Conservation (phyloP, 2,797 vertebrate genomes). For the Mionectes olivaceus region DNA sequence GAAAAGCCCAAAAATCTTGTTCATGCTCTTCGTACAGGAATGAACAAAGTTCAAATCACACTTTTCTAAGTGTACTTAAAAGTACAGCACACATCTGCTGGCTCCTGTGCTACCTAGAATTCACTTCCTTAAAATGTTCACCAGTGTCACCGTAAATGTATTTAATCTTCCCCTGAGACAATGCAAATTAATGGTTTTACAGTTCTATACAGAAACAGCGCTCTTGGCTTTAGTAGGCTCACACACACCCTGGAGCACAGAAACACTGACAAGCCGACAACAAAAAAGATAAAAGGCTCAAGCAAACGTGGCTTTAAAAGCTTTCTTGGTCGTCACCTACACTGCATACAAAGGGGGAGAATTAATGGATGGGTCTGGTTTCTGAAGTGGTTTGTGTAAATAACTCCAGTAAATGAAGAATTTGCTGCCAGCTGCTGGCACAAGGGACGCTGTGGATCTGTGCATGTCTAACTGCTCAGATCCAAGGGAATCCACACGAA, state of each 20-base stretch:
- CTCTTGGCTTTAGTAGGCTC: not conserved
- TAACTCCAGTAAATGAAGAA: not conserved
- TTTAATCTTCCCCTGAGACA: not conserved
- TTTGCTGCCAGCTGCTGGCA: conserved; percentile 42
- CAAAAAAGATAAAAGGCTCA: not conserved
- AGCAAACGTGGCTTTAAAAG: not conserved
- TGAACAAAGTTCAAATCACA: not conserved
- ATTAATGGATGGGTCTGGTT: not conserved
- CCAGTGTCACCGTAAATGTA: fast-evolving
- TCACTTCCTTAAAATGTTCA: not conserved
- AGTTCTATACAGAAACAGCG: fast-evolving
- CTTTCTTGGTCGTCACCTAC: not conserved
- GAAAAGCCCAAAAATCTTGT: not conserved
- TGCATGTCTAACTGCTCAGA: not conserved
- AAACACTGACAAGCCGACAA: fast-evolving
- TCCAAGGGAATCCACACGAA: not conserved
- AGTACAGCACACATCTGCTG: not conserved
- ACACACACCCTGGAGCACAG: fast-evolving
- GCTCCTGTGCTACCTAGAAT: not conserved
- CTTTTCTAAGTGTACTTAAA: fast-evolving
- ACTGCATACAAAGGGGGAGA: fast-evolving
- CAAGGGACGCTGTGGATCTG: not conserved
- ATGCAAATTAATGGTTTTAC: fast-evolving
- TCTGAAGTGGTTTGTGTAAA: not conserved
- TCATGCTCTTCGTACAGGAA: not conserved